These are phyloP conservation scores for Melanargia galathea DNA, from an alignment of 2,888 invertebrate species.

Conservation along the genomic window DNA sequence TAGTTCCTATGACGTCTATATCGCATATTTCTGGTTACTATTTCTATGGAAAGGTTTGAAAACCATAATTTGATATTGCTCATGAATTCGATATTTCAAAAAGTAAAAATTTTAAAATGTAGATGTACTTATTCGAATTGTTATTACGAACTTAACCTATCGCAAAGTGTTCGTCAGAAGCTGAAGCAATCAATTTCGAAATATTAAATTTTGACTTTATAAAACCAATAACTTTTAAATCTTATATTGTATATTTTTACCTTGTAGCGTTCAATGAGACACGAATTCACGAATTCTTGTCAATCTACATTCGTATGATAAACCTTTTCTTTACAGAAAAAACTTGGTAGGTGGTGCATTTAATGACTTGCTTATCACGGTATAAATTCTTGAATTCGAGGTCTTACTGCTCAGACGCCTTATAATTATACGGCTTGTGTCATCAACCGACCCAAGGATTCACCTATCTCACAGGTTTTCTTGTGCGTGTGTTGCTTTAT, in stretches of 20 bases:
- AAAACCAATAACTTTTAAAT: neutral
- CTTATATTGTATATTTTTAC: slow-evolving; percentile 5
- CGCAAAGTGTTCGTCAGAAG: neutral
- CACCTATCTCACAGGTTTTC: too few species aligned
- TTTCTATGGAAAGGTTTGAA: too few species aligned
- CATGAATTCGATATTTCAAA: too few species aligned
- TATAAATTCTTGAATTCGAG: neutral
- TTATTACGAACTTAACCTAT: neutral
- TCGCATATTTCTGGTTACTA: too few species aligned
- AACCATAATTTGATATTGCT: too few species aligned
- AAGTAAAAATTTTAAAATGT: too few species aligned
- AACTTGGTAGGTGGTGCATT: neutral
- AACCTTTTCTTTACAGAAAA: neutral
- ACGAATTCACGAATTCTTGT: slow-evolving; percentile 11
- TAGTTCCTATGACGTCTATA: neutral
- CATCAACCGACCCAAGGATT: too few species aligned
- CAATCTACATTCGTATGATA: neutral
- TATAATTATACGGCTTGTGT: too few species aligned
- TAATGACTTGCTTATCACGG: neutral
- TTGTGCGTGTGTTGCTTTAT: too few species aligned
- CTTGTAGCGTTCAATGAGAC: slow-evolving; percentile 7
- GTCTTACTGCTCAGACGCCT: too few species aligned
- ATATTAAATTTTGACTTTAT: neutral
- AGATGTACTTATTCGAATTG: too few species aligned
- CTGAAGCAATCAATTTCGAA: slow-evolving; percentile 2